These are phyloP conservation scores for Lamellibrachia columna DNA, from an alignment of 2,888 invertebrate genomes.

Conservation along the genomic window DNA sequence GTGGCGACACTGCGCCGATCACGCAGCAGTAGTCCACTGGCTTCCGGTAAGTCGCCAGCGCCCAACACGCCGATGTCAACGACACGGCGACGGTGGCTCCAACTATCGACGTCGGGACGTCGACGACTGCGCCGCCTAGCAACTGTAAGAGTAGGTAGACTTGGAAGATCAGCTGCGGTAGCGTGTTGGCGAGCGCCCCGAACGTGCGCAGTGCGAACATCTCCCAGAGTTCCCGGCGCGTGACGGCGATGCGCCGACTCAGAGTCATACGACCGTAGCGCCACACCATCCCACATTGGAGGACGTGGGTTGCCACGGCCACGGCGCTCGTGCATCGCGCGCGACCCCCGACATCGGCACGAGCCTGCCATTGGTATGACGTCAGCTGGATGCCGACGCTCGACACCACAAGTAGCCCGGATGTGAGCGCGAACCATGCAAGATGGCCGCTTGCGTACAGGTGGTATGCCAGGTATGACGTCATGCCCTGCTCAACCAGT, in stretches of 20 bases:
- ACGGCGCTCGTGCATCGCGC: slow-evolving; percentile 63
- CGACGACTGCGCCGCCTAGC: slow-evolving; percentile 65
- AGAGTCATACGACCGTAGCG: slow-evolving; percentile 85
- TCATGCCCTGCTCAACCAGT: slow-evolving; percentile 44
- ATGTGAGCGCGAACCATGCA: slow-evolving; percentile 75
- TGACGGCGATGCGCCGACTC: slow-evolving; percentile 82
- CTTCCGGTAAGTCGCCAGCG: slow-evolving; percentile 83
- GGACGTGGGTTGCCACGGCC: slow-evolving; percentile 71
- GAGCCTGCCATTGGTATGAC: slow-evolving; percentile 65
- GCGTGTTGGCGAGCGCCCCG: slow-evolving; percentile 88
- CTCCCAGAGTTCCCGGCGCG: slow-evolving; percentile 81
- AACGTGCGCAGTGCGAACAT: slow-evolving; percentile 81
- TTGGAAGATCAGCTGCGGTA: slow-evolving; percentile 86
- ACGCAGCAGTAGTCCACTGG: slow-evolving; percentile 38
- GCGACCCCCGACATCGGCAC: neutral
- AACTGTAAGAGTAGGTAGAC: slow-evolving; percentile 74
- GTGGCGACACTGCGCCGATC: slow-evolving; percentile 80
- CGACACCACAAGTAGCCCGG: slow-evolving; percentile 78
- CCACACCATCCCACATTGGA: slow-evolving; percentile 68
- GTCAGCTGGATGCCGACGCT: slow-evolving; percentile 74
- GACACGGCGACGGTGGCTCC: slow-evolving; percentile 84
- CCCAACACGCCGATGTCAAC: slow-evolving; percentile 88
- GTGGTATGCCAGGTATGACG: slow-evolving; percentile 43
- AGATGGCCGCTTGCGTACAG: slow-evolving; percentile 70
- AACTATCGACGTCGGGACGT: slow-evolving; percentile 68